Evolutionary conservation across 2,888 invertebrate species (phyloP), one percentile per base, ranked within the genome.

Genomic region (Hypomecis punctinalis): DNA sequence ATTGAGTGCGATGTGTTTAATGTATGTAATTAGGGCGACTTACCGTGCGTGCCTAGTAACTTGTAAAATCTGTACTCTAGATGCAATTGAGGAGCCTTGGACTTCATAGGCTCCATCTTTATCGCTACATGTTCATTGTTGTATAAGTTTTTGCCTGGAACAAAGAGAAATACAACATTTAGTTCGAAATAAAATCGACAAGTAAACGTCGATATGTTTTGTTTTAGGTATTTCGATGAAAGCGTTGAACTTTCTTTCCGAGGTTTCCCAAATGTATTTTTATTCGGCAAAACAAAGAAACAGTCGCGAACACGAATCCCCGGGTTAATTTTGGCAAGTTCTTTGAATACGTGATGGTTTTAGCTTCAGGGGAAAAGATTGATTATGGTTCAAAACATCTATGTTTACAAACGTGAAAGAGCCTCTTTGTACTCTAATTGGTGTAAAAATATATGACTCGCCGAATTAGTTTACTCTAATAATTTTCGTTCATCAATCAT

Each of bases 111-210:
- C 96, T 99, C 99, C 98, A 99, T 96, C 95, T 99, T 99, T 93
- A 99, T 99, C 92, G 99, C 99, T 94, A 99, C 99, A 95, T 99
- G 99, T 95, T 99, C 99, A 95, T 99, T 99, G 95, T 99, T 99
- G 96, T 99, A 99, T 87, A 99, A 95, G 94, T 99, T 99, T 95
- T 99, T 99, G 80, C 99, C 98, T 97, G 95, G 58, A 96, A 95
- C 85, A 91, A 87, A 91, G 63, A 62, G n/a, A 70, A 46, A 61
- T n/a, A 48, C 9, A 53, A 53, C 0, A 13, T 52, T 48, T 47
- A 48, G 60, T 47, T 43, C 11, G 39, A 37, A 11, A 49, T 11
- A 36, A 11, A 6, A 36, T 13, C 37, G 8, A 51, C 1, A 23
- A 39, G 39, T 11, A 6, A 51, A 39, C 8, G 7, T 13, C 37